Conservation (phyloP, 2,797 vertebrate genomes). For the Tokudaia muenninki region DNA sequence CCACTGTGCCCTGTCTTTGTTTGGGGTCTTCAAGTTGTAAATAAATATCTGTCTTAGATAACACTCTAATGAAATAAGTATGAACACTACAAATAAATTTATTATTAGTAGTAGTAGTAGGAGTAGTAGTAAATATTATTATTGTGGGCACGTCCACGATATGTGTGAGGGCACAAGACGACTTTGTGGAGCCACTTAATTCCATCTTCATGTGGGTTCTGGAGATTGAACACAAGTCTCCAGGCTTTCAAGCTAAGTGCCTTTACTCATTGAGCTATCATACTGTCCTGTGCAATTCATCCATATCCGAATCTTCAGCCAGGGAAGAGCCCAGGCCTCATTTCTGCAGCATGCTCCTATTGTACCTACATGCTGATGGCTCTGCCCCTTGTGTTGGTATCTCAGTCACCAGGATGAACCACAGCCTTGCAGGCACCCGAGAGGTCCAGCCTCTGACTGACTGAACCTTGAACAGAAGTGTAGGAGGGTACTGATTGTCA, state of each 20-base stretch:
- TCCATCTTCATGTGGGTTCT: not conserved
- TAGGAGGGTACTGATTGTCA: not conserved
- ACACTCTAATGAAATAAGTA: not conserved
- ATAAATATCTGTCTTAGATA: not conserved
- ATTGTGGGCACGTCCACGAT: not conserved
- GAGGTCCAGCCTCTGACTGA: not conserved
- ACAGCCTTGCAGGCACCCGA: not conserved
- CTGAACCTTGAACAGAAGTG: not conserved
- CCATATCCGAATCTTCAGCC: not conserved
- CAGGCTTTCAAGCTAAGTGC: not conserved
- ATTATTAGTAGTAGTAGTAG: not conserved
- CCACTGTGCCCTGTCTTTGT: not conserved
- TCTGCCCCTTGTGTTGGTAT: not conserved
- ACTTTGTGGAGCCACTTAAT: not conserved
- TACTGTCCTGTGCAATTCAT: not conserved
- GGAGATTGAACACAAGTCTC: not conserved
- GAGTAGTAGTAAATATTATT: not conserved
- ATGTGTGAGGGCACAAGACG: not conserved
- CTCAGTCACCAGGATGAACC: not conserved
- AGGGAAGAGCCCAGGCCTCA: too few species aligned
- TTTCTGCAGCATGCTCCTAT: not conserved
- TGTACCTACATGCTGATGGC: not conserved
- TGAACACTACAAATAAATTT: not conserved
- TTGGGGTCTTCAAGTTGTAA: not conserved
- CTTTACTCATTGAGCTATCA: not conserved